These are phyloP conservation scores for Scolanthus callimorphus DNA, from an alignment of 92 coral and sea anemone genomes.

Conservation along the genomic window DNA sequence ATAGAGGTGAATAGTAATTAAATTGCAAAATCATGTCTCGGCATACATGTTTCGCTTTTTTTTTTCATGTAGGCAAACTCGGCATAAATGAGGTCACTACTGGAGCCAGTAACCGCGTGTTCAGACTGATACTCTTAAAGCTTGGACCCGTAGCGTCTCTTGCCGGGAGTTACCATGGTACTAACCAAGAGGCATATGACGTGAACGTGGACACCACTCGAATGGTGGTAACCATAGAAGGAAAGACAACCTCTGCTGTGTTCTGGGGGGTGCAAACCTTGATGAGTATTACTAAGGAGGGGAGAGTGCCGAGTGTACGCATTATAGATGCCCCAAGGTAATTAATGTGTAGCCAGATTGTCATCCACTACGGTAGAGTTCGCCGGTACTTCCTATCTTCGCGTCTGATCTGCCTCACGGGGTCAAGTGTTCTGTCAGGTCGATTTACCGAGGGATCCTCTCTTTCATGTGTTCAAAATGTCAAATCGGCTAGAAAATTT, in stretches of 20 bases:
- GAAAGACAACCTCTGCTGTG: conserved; percentile 52
- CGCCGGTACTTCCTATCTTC: too few relatives aligned
- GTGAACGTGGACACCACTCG: conserved; percentile 47
- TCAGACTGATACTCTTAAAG: conserved; percentile 43
- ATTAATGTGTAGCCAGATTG: conserved; percentile 24
- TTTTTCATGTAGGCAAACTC: conserved; percentile 11
- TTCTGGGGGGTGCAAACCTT: too few relatives aligned
- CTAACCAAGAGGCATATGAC: conserved; percentile 65
- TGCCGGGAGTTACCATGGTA: conserved; percentile 12
- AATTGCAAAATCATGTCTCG: too few relatives aligned
- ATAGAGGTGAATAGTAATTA: neutral
- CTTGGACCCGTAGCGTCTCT: conserved; percentile 27
- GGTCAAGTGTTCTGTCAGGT: neutral
- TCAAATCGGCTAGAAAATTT: too few relatives aligned
- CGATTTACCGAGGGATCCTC: neutral
- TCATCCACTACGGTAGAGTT: too few relatives aligned
- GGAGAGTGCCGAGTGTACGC: too few relatives aligned
- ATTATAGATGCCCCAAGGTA: conserved; percentile 30
- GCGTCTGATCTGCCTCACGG: too few relatives aligned
- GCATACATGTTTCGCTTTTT: too few relatives aligned
- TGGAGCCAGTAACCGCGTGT: conserved; percentile 18
- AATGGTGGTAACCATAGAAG: conserved; percentile 48
- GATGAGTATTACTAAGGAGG: too few relatives aligned
- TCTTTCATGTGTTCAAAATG: neutral
- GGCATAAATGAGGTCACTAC: conserved; percentile 41